Conservation (phyloP, 2,888 invertebrate species). For the Erebia palarica region DNA sequence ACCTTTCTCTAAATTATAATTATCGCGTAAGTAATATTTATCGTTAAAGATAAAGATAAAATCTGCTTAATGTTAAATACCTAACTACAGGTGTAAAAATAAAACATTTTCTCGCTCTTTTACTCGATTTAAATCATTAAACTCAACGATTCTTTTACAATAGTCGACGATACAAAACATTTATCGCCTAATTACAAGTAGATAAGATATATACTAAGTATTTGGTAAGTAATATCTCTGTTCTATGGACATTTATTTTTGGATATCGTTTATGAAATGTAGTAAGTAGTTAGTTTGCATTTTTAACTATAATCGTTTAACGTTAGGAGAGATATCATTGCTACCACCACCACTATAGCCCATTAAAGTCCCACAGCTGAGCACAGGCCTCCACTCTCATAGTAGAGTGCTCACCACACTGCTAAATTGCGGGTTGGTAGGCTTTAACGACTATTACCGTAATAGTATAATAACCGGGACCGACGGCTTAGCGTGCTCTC, state of each 20-base stretch:
- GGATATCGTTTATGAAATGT: background rate
- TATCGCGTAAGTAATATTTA: conserved; percentile 23
- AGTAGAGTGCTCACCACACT: too few species aligned
- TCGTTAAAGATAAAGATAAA: conserved; percentile 10
- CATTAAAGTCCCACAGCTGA: too few species aligned
- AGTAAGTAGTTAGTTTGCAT: too few species aligned
- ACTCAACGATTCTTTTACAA: conserved; percentile 1
- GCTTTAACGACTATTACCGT: too few species aligned
- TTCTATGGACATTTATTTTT: conserved; percentile 6
- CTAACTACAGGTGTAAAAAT: conserved; percentile 17
- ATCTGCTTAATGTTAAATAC: background rate
- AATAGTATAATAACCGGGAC: too few species aligned
- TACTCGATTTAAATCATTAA: conserved; percentile 14
- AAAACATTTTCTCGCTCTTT: conserved; percentile 11
- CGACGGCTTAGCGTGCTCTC: too few species aligned
- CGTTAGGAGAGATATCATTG: too few species aligned
- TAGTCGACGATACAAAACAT: conserved; percentile 13
- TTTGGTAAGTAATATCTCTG: conserved; percentile 23
- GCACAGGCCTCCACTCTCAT: too few species aligned
- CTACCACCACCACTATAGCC: too few species aligned
- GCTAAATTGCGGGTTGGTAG: too few species aligned
- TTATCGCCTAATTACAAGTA: conserved; percentile 34
- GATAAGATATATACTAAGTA: conserved; percentile 28
- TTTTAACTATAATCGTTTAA: too few species aligned
- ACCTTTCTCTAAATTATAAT: conserved; percentile 22